phyloP scores from a whole-genome alignment of 2,888 invertebrate genomes.

The Epirrhoe alternata region DNA sequence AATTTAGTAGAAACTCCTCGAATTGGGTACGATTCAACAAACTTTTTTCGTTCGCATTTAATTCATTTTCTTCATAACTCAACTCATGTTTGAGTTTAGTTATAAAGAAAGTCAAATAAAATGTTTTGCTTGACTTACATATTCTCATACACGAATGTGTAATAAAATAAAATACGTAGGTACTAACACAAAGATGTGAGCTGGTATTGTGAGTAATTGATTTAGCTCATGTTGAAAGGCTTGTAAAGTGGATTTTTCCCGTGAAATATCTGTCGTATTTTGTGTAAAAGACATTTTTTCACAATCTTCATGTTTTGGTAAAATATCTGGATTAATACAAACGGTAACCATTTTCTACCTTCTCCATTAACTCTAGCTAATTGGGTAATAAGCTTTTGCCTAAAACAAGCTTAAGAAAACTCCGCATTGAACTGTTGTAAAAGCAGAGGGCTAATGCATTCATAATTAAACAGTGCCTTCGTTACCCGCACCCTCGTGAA shows the following conservation, averaged over 20 bases:
- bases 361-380: no score
- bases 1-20: background rate
- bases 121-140: no score
- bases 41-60: background rate
- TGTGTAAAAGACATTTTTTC: constrained; percentile 20
- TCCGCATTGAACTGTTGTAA: background rate
- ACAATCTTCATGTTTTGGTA: background rate
- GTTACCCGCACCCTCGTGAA: constrained; percentile 25
- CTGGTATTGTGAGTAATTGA: constrained; percentile 56
- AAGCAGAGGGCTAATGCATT: constrained; percentile 1
- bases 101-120: no score
- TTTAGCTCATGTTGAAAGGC: constrained; percentile 71
- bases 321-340: background rate
- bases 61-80: background rate
- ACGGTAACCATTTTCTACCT: no score
- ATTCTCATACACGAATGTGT: background rate
- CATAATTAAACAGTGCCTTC: constrained; percentile 3
- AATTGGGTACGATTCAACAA: background rate
- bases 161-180: background rate
- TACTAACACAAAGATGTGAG: background rate
- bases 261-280: constrained; percentile 50
- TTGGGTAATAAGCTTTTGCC: no score
- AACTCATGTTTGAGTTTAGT: no score
- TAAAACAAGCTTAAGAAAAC: background rate
- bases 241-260: constrained; percentile 65